Base-by-base conservation (phyloP, 2,888 invertebrate species). In the Mythimna lalbum region DNA sequence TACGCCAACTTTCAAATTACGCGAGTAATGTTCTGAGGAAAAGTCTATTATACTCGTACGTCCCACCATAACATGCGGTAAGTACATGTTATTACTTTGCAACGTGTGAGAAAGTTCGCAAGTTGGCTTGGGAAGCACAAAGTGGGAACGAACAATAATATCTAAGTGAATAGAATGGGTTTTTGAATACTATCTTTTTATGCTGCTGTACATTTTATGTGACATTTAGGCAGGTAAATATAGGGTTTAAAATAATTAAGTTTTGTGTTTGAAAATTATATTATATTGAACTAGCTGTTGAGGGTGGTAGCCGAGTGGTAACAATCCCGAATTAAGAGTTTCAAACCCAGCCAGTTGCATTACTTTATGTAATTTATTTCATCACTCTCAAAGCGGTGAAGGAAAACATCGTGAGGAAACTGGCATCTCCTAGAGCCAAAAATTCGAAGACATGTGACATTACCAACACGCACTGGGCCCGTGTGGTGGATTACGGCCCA, bases 21-120 rank as follows among this genome's bases (percentile, higher is more conserved):
- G 21, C 33, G 7, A 52, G 63, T 63, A 66, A 70, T 53, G 53
- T 68, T 66, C 69, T 52, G 21, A 49, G 56, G 43, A 63, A 73
- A 78, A 78, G 59, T 72, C 31, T 52, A 39, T 67, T 59, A 60
- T 52, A 52, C 49, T 19, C 50, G 5, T 53, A 59, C 47, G 33
- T 52, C 31, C 23, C 21, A 65, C 9, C 31, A 49, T 63, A 39
- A 17, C 47, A 59, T 36, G 61, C 31, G 27, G 56, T 47, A 66
- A 61, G 65, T 69, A 64, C 53, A 27, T 63, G 36, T 33, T 56
- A 53, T 63, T 76, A 80, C 71, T 75, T 72, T 64, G 43, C 61
- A 66, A 52, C 67, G 64, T 72, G 68, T 69, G 73, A 71, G 86
- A 86, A 85, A 85, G 81, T 79, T 70, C 9, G 71, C 68, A 77